Evolutionary conservation across 1,140 invertebrate species (phyloP).

Genomic region (Sminthurides bifidus): DNA sequence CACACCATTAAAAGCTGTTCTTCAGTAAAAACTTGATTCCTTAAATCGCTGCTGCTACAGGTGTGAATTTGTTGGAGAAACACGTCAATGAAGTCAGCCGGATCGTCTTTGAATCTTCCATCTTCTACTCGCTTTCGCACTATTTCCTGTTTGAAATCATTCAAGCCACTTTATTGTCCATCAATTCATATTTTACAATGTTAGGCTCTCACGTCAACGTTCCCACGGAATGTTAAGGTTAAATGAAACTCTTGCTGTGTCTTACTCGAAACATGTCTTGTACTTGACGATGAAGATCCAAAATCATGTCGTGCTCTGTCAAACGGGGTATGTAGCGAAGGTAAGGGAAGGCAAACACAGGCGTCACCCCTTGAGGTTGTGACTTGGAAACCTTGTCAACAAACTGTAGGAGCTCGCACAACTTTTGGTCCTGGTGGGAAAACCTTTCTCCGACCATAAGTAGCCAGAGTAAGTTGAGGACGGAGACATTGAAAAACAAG

Average conservation of each 20-base stretch:
- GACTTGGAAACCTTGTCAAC: conserved; percentile 8
- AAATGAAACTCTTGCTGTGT: background rate
- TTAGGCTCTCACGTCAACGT: background rate
- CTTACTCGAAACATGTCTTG: background rate
- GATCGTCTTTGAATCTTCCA: conserved; percentile 3
- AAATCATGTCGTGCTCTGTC: background rate
- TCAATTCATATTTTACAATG: background rate
- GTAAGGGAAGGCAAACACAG: background rate
- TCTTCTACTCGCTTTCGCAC: background rate
- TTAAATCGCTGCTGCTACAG: background rate
- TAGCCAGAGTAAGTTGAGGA: conserved; percentile 5
- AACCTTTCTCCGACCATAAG: conserved; percentile 6
- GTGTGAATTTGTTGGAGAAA: conserved; percentile 15
- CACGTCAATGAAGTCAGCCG: conserved; percentile 32
- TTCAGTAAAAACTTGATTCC: conserved; percentile 6
- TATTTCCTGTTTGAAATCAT: background rate
- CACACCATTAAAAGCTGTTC: conserved; percentile 20
- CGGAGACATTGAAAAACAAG: background rate
- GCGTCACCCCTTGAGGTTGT: background rate
- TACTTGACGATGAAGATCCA: background rate
- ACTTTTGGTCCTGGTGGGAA: conserved; percentile 11
- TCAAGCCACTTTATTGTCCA: too few species aligned
- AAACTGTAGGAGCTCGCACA: conserved; percentile 11
- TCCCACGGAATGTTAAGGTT: background rate
- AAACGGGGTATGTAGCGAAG: background rate